Base-by-base conservation (phyloP, 2,888 invertebrate genomes). In the Lumbricus terrestris region DNA sequence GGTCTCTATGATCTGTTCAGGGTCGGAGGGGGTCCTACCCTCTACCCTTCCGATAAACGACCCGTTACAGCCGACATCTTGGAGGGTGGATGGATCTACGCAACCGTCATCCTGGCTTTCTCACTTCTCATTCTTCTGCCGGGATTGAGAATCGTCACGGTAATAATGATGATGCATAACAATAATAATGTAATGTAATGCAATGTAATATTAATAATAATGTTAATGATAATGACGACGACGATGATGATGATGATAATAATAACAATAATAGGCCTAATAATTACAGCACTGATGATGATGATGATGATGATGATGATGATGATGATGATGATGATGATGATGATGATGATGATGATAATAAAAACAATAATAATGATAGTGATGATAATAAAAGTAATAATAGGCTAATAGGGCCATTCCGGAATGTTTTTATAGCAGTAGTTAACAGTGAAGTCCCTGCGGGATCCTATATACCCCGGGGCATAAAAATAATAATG, bases 81-180 rank as follows among this genome's bases (percentile, higher is more conserved):
- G 16, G 93, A 93, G 89, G 92, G 93, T 0, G 94, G 94, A 0
- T 92, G 94, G 18, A 93, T 94, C 38, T 94, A 98, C 93, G 96
- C 98, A 91, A 98, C 98, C 95, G 96, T 97, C 94, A 98, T 98
- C 92, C 96, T 99, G 93, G 98, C 98, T 95, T 96, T 98, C 93
- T 98, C 98, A 92, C 99, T 99, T 95, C 96, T 98, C 94, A 97
- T 98, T 94, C 97, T 99, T 94, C 97, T 99, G 95, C 99, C 99
- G 90, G 99, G 99, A 92, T 94, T 95, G 47, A 92, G 95, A 54
- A 94, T 85, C 35, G 85, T 85, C 37, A 85, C 85, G 85, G 85
- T 85, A 34, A 85, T 35, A 18, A 85, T 34, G 13, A 88, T 88
- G 13, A 38, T 88, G 13, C n/a, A n/a, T n/a, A n/a, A n/a, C n/a